Percentiles rank a stretch among this genome's conserved stretches.
Conservation (phyloP, 2,113 vertebrate species). For the Ciconia maguari region DNA sequence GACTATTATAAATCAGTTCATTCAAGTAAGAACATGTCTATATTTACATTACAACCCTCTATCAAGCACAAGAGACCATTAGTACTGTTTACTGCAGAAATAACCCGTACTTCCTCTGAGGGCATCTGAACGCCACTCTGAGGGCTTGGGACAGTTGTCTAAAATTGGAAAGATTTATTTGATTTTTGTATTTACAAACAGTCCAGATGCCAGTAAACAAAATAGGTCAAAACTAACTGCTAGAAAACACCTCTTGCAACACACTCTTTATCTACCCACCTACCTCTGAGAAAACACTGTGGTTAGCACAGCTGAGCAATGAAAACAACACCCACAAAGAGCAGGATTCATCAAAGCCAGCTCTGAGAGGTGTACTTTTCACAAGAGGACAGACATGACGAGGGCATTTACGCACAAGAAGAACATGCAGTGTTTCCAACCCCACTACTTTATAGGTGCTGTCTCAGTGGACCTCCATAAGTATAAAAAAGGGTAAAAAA, state of each 20-base stretch:
- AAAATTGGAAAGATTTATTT: neutral
- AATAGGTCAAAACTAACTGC: neutral
- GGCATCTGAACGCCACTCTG: neutral
- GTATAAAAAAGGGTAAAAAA: no score
- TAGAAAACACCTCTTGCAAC: neutral
- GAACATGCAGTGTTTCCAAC: neutral
- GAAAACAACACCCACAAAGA: neutral
- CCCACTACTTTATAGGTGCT: neutral
- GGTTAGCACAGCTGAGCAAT: neutral
- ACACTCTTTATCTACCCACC: neutral
- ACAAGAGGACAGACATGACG: neutral
- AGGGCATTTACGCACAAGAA: neutral
- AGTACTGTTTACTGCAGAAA: neutral
- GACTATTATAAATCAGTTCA: neutral
- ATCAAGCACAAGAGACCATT: neutral
- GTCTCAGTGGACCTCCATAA: neutral
- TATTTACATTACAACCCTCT: neutral
- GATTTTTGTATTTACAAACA: conserved; percentile 5
- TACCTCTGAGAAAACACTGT: neutral
- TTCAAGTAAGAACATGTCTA: neutral
- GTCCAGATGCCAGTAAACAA: neutral
- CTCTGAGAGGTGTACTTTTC: neutral
- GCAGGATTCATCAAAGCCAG: neutral
- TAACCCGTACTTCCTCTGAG: neutral
- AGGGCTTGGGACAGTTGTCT: neutral